Base-by-base conservation (phyloP, 2,888 invertebrate genomes). In the Ophion ventricosus region DNA sequence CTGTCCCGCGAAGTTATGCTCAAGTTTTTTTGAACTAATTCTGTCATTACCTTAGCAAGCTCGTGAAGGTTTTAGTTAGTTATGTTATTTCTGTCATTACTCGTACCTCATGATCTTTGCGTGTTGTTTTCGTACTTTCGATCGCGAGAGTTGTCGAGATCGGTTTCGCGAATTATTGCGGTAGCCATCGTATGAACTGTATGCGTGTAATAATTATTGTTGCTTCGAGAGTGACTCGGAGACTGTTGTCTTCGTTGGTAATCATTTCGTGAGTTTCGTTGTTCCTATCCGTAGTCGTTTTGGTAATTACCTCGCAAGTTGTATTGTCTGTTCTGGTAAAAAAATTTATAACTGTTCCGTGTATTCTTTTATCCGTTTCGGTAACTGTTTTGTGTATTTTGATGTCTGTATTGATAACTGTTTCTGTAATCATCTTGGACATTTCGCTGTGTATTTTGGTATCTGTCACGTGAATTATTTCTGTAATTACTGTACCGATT, bases 1-100 rank as follows among this genome's bases (percentile, higher is more conserved):
- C 75, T 75, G 66, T 66, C 56, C 75, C 66, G 75, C 56, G 75
- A 23, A n/a, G 64, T 17, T 20, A 29, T 5, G 11, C 25, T 54
- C 54, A 1, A 29, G 75, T 57, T 66, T 75, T 66, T 75, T 66
- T 8, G 5, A 35, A 5, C 35, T n/a, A 7, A 7, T 35, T 35
- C 35, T 35, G 35, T 35, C 8, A 35, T 8, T 35, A 35, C 1
- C 1, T 8, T 17, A 1, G 35, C 26, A 20, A 73, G 25, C 17
- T 35, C 57, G 5, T 56, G n/a, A 35, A 72, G 29, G 35, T 29
- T 72, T 1, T 57, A n/a, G 57, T 57, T 26, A n/a, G 35, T 70
- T 11, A 26, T 17, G 56, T 7, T 54, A 20, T 40, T 23, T 43
- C 10, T 43, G 2, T 35, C 23, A 8, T 72, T 57, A 40, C 11